Percentiles rank a stretch among this genome's conserved stretches.
phyloP scores from a whole-genome alignment of 2,113 vertebrate species.

The Colaptes auratus region DNA sequence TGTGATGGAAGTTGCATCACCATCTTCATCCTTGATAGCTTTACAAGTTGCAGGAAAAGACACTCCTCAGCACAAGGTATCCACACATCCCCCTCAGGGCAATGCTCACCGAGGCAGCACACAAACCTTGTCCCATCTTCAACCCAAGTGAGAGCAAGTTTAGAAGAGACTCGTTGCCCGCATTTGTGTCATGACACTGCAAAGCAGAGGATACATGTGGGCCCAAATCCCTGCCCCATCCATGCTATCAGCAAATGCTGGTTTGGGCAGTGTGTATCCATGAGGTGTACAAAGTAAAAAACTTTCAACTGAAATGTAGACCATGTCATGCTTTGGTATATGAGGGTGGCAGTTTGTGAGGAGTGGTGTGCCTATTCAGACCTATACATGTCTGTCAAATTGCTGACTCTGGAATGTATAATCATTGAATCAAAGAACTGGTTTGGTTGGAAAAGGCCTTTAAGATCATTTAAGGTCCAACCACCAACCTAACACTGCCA shows the following conservation, averaged over 20 bases:
- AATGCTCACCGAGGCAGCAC: fast-evolving
- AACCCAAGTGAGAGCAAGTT: not conserved
- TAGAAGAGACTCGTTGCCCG: not conserved
- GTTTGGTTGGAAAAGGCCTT: too few species aligned
- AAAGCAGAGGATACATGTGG: not conserved
- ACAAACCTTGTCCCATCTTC: not conserved
- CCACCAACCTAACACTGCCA: too few species aligned
- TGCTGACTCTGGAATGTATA: not conserved
- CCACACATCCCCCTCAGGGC: fast-evolving
- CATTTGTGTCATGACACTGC: too few species aligned
- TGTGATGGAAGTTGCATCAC: not conserved
- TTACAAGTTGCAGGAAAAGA: not conserved
- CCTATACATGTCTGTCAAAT: fast-evolving
- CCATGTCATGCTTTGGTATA: not conserved
- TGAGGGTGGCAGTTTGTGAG: too few species aligned
- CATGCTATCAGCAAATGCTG: not conserved
- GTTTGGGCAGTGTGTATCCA: not conserved
- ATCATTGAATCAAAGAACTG: too few species aligned
- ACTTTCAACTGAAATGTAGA: not conserved
- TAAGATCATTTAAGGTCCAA: too few species aligned
- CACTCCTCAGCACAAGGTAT: not conserved
- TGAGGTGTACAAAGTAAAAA: too few species aligned
- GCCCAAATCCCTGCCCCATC: not conserved
- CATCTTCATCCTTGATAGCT: not conserved
- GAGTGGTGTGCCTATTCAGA: not conserved